Base-by-base conservation (phyloP, 2,888 invertebrate genomes). In the Epistrophella euchroma region DNA sequence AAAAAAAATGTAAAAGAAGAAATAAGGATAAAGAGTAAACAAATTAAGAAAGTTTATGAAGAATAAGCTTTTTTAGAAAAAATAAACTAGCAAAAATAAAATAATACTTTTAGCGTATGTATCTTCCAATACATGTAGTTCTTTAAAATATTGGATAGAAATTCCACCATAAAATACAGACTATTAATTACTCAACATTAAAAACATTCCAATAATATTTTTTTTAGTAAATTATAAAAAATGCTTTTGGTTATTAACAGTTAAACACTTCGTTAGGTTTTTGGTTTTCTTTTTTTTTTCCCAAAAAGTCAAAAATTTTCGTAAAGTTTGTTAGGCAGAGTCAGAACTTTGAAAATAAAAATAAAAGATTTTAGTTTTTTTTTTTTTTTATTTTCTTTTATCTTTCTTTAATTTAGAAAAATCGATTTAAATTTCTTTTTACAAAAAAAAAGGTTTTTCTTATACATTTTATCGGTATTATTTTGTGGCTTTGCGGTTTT, bases 321-420 rank as follows among this genome's bases (percentile, higher is more conserved):
- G 25, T 56, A 43, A 62, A 62, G 43, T 43, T 64, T 45, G 45
- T 25, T 32, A 60, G 17, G n/a, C 17, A 28, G 7, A 47, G 71
- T 81, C 80, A 70, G n/a, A 66, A n/a, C n/a, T n/a, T n/a, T n/a
- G 40, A 60, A 50, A 66, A 68, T 32, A n/a, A 62, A 60, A 75
- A 66, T 55, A 66, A 55, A 73, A 81, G 68, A 68, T 15, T 17
- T 68, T 11, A 19, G 50, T 74, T 68, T 62, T 64, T 72, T 15
- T 52, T 72, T 28, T 28, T 28, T 28, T 28, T 15, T 28, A 71
- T 78, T 78, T 82, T 75, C 37, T 58, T 47, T 78, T 60, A 19
- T 73, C 32, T 47, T 76, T 79, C 22, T 82, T 82, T 87, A 87
- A 87, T 82, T 82, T 78, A 87, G 81, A 71, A 82, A 85, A 82